Evolutionary conservation across 2,888 invertebrate species (phyloP).

Genomic region (Eutolmus rufibarbis): DNA sequence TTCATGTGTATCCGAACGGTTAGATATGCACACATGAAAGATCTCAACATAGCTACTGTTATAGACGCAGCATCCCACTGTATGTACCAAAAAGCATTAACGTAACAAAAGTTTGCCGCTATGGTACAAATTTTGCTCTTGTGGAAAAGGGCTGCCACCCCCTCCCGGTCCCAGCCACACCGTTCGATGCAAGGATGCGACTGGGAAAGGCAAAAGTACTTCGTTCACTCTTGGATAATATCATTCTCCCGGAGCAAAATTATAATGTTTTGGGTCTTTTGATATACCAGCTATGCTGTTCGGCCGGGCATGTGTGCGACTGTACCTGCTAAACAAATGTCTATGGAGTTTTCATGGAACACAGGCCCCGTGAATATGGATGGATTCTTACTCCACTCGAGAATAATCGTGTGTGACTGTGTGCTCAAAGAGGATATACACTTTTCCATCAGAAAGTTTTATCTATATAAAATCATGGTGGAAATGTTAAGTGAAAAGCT

Average conservation of each 20-base stretch:
- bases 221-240: slow-evolving; percentile 18
- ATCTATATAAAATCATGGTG: neutral
- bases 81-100: slow-evolving; percentile 27
- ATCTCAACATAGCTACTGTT: neutral
- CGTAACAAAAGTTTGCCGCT: slow-evolving; percentile 31
- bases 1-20: neutral
- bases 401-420: slow-evolving; percentile 10
- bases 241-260: slow-evolving; percentile 17
- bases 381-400: neutral
- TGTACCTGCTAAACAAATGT: slow-evolving; percentile 29
- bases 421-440: slow-evolving; percentile 24
- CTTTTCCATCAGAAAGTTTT: slow-evolving; percentile 4
- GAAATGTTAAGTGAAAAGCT: slow-evolving; percentile 25
- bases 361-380: neutral
- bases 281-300: neutral
- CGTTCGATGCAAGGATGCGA: neutral
- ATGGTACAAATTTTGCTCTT: slow-evolving; percentile 24
- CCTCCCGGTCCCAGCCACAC: neutral
- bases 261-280: slow-evolving; percentile 33
- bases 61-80: neutral
- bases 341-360: slow-evolving; percentile 5
- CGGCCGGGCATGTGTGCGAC: neutral
- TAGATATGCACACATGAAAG: slow-evolving; percentile 6
- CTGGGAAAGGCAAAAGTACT: slow-evolving; percentile 17
- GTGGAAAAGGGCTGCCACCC: neutral